Evolutionary conservation across 2,888 invertebrate genomes (phyloP), one percentile per base, ranked within the genome.

Genomic region (Vesta saturnalis): DNA sequence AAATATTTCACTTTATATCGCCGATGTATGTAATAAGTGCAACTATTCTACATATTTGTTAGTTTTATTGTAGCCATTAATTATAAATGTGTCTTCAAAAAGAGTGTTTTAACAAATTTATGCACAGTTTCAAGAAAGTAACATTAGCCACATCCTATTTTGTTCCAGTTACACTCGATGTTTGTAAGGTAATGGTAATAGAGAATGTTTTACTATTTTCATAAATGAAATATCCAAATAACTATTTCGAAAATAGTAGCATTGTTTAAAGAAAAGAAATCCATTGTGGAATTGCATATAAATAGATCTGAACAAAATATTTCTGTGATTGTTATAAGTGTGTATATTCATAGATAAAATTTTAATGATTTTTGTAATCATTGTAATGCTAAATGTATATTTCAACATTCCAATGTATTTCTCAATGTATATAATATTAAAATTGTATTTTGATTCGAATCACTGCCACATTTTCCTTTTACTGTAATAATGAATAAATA

Each of bases 261-360:
- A 58, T 46, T 67, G 62, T 67, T 54, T 60, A 64, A 60, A 56
- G 23, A 8, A 18, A 19, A 52, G 1, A 47, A 52, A 60, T 61
- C 19, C n/a, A n/a, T 66, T 70, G 71, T 73, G 71, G 71, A 73
- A 71, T 72, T 73, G 74, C 71, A 73, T 52, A 39, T 39, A 52
- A 18, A 52, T 76, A 74, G 73, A 76, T 77, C 74, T 76, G 72
- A 77, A 75, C 76, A 77, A 79, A 77, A 10, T 78, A 77, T 80
- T 81, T 82, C 81, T 82, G 82, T 83, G 82, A 82, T 82, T 82
- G 81, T 82, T 81, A 80, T 81, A 80, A 78, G 79, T 82, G 81
- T 81, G 77, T 77, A 78, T 76, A 76, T 72, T 72, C 69, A 69
- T 71, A 72, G 69, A 72, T 62, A 67, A 71, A 71, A 62, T 65